Evolutionary conservation across 2,113 vertebrate genomes (phyloP).

Genomic region (Cromileptes altivelis): DNA sequence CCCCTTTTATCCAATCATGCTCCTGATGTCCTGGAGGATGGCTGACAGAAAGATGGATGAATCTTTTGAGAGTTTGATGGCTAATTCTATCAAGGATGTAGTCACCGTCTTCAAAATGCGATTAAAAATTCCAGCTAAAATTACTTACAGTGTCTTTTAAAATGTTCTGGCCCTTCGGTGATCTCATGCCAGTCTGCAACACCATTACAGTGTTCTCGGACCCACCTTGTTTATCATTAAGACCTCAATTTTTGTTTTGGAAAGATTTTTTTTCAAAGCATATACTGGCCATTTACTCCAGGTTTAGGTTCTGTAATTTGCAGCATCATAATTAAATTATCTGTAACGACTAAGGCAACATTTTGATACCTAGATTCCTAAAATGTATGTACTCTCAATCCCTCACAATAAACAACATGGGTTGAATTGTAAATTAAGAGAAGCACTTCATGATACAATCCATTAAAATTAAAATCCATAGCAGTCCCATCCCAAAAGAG

Average conservation of each 20-base stretch:
- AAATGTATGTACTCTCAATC: background rate
- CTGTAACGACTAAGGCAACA: background rate
- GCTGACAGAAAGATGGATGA: constrained; percentile 82
- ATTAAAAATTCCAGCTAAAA: constrained; percentile 76
- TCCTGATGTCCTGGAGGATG: constrained; percentile 68
- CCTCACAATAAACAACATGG: background rate
- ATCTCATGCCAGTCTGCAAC: constrained; percentile 41
- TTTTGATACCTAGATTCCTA: background rate
- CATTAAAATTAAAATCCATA: background rate
- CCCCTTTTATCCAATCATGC: constrained; percentile 77
- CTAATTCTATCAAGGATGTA: constrained; percentile 80
- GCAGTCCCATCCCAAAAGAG: background rate
- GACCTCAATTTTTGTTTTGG: background rate
- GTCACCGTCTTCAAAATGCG: constrained; percentile 74
- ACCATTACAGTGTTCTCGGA: constrained; percentile 25
- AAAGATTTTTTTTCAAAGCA: constrained; percentile 11
- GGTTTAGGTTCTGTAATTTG: background rate
- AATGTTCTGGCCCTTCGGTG: constrained; percentile 48
- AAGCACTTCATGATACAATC: background rate
- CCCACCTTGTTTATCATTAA: background rate
- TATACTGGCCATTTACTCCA: background rate
- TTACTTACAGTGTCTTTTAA: constrained; percentile 68
- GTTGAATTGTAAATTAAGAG: background rate
- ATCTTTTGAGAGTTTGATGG: constrained; percentile 76
- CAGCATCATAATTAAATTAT: background rate